Base-by-base conservation (phyloP, 2,888 invertebrate genomes). In the Liopterus haemorrhoidalis region DNA sequence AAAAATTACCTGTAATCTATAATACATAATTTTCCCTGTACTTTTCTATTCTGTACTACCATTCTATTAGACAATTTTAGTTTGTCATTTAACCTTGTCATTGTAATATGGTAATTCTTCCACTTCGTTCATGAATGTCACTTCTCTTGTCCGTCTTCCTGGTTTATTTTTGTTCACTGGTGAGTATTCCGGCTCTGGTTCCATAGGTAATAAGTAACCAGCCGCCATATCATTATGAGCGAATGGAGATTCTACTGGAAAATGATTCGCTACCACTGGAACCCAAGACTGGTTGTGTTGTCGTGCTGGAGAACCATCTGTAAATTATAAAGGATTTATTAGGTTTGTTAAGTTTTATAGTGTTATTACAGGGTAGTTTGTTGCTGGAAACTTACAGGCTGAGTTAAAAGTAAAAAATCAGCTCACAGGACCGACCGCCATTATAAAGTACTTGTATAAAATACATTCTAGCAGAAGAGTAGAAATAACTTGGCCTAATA, bases 221-320 rank as follows among this genome's bases (percentile, higher is more conserved):
- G 45, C 39, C 18, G 45, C 33, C 19, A 39, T 44, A 16, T 49
- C 56, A n/a, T n/a, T n/a, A 37, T 59, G 58, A 22, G 65, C 61
- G 68, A 84, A 84, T 41, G 84, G 84, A 33, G 82, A 84, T 50
- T 75, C 74, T 15, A 74, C 73, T 12, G 82, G 78, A 62, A 84
- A 84, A 65, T 84, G 85, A 46, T 78, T 81, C 19, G 83, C 83
- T 35, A 81, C 78, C 49, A 83, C 65, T 4, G 84, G 84, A 46
- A 79, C 74, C 82, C 82, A 84, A 54, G 72, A 70, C 55, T 73
- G 74, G 49, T 69, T 65, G 44, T 73, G 71, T 57, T 76, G 72
- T 36, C 76, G 76, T 27, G 66, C 63, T 35, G 70, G 67, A 14
- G 70, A 68, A 54, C 70, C 70, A 56, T 66, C 74, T 72, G 63